Evolutionary conservation across 37 sponge, comb jelly and placozoan species (phyloP).

Genomic region (Ianthella basta): DNA sequence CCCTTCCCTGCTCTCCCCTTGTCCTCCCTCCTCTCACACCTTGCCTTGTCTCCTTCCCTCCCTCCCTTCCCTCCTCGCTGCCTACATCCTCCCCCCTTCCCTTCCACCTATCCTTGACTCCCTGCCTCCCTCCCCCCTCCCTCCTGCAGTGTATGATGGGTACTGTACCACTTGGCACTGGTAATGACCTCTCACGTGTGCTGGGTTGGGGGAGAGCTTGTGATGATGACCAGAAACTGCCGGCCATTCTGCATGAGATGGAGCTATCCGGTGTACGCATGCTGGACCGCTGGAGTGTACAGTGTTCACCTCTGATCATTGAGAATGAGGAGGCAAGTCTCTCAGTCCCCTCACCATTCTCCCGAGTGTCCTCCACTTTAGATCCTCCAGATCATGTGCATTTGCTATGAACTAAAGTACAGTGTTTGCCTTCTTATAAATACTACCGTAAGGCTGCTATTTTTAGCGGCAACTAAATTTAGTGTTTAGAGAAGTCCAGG

Average conservation of each 20-base stretch:
- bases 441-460: too few species aligned
- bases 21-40: too few species aligned
- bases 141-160: slow-evolving; percentile 79
- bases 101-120: too few species aligned
- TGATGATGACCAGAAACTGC: slow-evolving; percentile 84
- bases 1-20: background rate
- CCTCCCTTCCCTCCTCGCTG: too few species aligned
- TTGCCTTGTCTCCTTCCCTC: background rate
- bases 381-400: too few species aligned
- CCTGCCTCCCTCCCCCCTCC: too few species aligned
- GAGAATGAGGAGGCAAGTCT: slow-evolving; percentile 19
- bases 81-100: too few species aligned
- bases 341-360: too few species aligned
- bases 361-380: background rate
- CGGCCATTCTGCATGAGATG: slow-evolving; percentile 74
- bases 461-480: too few species aligned
- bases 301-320: slow-evolving; percentile 30
- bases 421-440: too few species aligned
- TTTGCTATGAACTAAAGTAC: too few species aligned
- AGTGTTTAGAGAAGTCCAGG: too few species aligned
- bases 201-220: slow-evolving; percentile 94
- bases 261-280: slow-evolving; percentile 69
- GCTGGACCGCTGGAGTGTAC: slow-evolving; percentile 90
- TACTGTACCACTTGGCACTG: slow-evolving; percentile 94
- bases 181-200: slow-evolving; percentile 95